Conservation (phyloP, 2,113 vertebrate species). For the Alectura lathami region DNA sequence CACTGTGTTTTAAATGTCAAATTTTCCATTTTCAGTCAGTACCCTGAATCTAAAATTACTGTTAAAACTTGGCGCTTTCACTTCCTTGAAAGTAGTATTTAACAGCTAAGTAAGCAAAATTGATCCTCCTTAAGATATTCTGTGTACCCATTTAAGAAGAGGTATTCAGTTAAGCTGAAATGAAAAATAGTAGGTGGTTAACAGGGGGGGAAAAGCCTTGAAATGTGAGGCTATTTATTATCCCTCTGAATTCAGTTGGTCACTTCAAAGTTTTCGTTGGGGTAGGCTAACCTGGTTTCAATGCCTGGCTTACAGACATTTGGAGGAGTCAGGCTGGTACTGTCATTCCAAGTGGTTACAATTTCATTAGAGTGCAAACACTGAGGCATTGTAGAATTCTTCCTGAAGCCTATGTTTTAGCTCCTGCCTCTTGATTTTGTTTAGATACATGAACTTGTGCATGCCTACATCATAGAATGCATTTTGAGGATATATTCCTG, state of each 20-base stretch:
- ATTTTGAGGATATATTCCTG: constrained; percentile 37
- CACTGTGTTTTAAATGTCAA: background rate
- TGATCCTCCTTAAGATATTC: background rate
- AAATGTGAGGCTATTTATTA: background rate
- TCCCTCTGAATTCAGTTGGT: background rate
- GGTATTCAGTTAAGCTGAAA: background rate
- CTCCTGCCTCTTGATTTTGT: background rate
- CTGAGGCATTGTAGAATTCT: background rate
- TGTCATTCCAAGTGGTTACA: background rate
- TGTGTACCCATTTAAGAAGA: background rate
- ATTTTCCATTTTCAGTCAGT: background rate
- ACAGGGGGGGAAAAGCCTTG: background rate
- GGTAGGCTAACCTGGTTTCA: background rate
- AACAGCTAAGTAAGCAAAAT: background rate
- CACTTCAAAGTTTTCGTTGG: background rate
- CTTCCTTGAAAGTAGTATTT: background rate
- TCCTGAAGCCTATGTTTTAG: background rate
- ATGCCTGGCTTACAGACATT: background rate
- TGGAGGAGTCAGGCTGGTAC: background rate
- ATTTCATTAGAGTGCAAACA: background rate
- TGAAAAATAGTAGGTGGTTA: background rate
- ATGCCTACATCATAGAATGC: constrained; percentile 1
- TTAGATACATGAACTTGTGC: constrained; percentile 34
- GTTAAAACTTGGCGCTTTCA: background rate
- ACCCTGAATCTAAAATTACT: background rate